Evolutionary conservation across 2,888 invertebrate genomes (phyloP).

Genomic region (Drosophila fulvimacula): DNA sequence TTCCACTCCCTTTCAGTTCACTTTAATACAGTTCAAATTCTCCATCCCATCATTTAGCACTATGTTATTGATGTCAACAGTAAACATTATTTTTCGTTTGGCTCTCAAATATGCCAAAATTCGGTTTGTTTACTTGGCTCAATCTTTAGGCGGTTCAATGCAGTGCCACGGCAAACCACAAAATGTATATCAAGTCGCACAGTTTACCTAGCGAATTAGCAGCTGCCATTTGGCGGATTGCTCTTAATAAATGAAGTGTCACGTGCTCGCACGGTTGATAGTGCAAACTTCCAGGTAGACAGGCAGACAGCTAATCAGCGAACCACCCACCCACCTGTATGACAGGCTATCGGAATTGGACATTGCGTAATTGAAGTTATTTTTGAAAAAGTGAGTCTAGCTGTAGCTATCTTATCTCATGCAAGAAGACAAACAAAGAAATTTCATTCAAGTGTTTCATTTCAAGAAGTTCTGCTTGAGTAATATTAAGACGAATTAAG

Average conservation of each 20-base stretch:
- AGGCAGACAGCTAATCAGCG: neutral
- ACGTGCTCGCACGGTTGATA: constrained; percentile 30
- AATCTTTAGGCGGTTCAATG: constrained; percentile 3
- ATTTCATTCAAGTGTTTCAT: neutral
- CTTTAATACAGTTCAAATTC: neutral
- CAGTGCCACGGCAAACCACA: constrained; percentile 3
- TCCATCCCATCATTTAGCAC: constrained; percentile 46
- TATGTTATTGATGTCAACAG: constrained; percentile 49
- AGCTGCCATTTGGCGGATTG: constrained; percentile 10
- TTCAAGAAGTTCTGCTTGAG: neutral
- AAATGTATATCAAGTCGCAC: constrained; percentile 9
- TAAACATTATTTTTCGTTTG: constrained; percentile 35
- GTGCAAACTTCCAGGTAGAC: neutral
- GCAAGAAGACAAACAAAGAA: neutral
- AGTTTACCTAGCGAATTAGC: constrained; percentile 37
- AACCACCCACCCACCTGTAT: neutral
- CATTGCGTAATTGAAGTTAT: constrained; percentile 15
- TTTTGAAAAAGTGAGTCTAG: constrained; percentile 23
- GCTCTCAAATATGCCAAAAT: constrained; percentile 3
- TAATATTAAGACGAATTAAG: neutral
- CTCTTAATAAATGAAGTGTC: constrained; percentile 20
- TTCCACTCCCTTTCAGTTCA: constrained; percentile 19
- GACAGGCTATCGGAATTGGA: neutral
- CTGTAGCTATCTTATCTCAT: constrained; percentile 19
- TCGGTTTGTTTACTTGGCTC: neutral